Base-by-base conservation (phyloP, 2,888 invertebrate species). In the Aricia artaxerxes region DNA sequence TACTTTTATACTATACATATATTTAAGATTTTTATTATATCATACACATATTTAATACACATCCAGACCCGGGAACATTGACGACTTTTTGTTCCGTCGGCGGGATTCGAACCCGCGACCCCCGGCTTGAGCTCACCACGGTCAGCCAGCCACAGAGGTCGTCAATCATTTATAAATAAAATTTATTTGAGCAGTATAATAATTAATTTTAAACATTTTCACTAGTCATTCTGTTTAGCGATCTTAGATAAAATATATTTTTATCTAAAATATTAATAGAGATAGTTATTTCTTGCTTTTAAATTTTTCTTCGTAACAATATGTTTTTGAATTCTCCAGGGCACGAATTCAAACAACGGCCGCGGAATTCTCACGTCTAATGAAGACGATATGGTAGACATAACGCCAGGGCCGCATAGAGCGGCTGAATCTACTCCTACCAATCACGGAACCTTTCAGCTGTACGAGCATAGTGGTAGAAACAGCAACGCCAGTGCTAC, bases 381-480 rank as follows among this genome's bases (percentile, higher is more conserved):
- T 49, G 92, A 91, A 69, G 92, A 92, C 84, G 93, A 92, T 83
- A 88, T 91, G 89, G 90, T 92, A 86, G 92, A 93, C 81, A 91
- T 92, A 79, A 90, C 89, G 13, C 87, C 91, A 4, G 89, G 89
- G 13, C 85, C 89, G 80, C 90, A 90, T 81, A 89, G 88, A 80
- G 87, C 88, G 38, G 87, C 87, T 2, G 89, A 88, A 7, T 86
- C 88, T 61, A 90, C 92, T 2, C 93, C 94, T 49, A 93, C 93
- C 75, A 91, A 85, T 85, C 94, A 93, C 87, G 94, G 93, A 75
- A 93, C 93, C 69, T 94, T 94, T 84, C 92, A 92, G 81, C 87
- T 94, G 1, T 93, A 92, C 85, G 94, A 94, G 79, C 91, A 92
- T 83, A 82, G 86, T 60, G 87, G 87, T 5, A 86, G 91, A 49